phyloP scores from a whole-genome alignment of 2,113 vertebrate species.

The Sturnira hondurensis region DNA sequence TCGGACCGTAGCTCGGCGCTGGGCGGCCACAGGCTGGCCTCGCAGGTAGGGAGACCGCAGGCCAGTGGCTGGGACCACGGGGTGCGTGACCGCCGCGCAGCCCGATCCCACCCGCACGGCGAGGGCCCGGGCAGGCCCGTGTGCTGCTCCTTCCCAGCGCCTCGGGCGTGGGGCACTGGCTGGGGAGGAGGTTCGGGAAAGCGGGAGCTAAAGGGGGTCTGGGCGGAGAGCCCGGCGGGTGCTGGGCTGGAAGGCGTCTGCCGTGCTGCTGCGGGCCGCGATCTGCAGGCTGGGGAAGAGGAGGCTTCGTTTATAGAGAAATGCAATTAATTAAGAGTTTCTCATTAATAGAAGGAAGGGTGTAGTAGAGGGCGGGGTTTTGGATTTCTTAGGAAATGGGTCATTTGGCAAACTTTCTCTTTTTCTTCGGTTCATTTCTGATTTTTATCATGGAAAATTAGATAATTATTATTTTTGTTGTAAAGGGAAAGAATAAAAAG shows the following conservation, averaged over 20 bases:
- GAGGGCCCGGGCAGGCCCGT: background rate
- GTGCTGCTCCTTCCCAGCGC: background rate
- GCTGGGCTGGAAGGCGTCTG: background rate
- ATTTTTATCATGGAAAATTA: conserved; percentile 3
- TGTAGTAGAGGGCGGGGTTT: background rate
- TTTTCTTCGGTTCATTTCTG: background rate
- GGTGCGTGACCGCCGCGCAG: background rate
- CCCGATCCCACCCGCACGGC: background rate
- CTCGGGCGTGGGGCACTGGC: background rate
- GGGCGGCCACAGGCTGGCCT: conserved; percentile 54
- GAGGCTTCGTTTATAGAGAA: background rate
- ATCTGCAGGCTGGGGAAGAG: background rate
- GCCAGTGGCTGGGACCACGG: background rate
- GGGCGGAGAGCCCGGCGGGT: background rate
- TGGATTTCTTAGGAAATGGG: conserved; percentile 19
- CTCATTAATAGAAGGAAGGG: background rate
- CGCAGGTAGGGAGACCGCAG: conserved; percentile 64
- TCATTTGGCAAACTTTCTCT: conserved; percentile 70
- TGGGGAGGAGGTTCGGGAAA: background rate
- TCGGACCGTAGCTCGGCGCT: conserved; percentile 31
- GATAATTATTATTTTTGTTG: background rate
- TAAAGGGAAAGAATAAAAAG: conserved; percentile 34
- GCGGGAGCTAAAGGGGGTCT: background rate
- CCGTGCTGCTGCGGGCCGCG: background rate
- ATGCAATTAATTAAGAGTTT: conserved; percentile 30